Conservation (phyloP, 2,888 invertebrate genomes). For the Philopedon plagiatum region DNA sequence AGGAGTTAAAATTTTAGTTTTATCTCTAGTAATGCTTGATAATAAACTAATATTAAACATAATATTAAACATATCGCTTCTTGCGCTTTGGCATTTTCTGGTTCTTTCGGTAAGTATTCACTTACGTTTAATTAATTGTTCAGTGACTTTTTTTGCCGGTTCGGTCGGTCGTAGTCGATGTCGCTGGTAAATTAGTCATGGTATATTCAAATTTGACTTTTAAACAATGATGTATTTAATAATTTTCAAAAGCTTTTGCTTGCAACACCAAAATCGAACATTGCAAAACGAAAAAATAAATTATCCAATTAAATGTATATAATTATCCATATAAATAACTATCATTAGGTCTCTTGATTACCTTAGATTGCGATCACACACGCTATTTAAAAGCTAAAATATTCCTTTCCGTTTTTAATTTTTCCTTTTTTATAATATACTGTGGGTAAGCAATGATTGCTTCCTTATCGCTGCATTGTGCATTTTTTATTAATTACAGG, state of each 20-base stretch:
- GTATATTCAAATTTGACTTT: too few species aligned
- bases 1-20: conserved; percentile 24
- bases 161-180: too few species aligned
- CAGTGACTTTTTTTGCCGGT: too few species aligned
- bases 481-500: background rate
- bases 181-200: too few species aligned
- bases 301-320: conserved; percentile 10
- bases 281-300: background rate
- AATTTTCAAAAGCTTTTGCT: too few species aligned
- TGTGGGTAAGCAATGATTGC: conserved; percentile 5
- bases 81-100: too few species aligned
- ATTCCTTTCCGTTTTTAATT: conserved; percentile 4
- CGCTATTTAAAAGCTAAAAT: conserved; percentile 3
- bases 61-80: too few species aligned
- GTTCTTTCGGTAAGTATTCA: too few species aligned
- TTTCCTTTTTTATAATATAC: conserved; percentile 6
- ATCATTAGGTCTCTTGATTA: conserved; percentile 4
- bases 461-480: conserved; percentile 11
- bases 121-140: too few species aligned
- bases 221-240: too few species aligned
- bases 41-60: conserved; percentile 43
- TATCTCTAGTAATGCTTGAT: conserved; percentile 41
- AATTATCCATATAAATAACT: conserved; percentile 7
- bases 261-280: too few species aligned
- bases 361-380: background rate